A percentile compares a stretch with the other conserved stretches of the same genome.
These are phyloP conservation scores for Grantiella picta DNA, from an alignment of 2,113 vertebrate genomes.

Conservation along the genomic window DNA sequence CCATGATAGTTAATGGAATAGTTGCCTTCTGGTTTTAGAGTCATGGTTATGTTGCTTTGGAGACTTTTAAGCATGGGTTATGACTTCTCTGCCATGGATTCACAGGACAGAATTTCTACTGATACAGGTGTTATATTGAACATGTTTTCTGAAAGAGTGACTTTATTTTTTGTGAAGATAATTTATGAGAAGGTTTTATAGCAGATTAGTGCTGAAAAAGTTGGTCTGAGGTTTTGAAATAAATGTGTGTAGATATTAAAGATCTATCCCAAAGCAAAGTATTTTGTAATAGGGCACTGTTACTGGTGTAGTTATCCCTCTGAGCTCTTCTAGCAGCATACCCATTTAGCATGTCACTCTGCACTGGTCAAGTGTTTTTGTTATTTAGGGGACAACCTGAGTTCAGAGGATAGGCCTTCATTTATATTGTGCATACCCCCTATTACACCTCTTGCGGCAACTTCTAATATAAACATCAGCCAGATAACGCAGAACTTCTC, in stretches of 20 bases:
- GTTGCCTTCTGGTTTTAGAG: conserved; percentile 4
- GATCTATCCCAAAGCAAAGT: not conserved
- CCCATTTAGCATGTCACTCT: not conserved
- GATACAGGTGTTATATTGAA: not conserved
- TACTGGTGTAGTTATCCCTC: not conserved
- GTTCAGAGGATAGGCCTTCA: not conserved
- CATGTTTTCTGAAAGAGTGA: not conserved
- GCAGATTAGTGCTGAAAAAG: not conserved
- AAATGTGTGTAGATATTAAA: not conserved
- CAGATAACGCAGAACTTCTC: not conserved
- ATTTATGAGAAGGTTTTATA: conserved; percentile 54
- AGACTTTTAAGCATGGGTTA: not conserved
- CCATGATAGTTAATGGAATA: not conserved
- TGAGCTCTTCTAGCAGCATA: not conserved
- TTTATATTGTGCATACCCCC: rapidly evolving
- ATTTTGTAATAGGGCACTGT: not conserved
- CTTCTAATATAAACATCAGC: not conserved
- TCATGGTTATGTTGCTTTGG: not conserved
- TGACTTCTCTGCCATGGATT: not conserved
- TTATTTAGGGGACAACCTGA: not conserved
- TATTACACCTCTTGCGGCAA: not conserved
- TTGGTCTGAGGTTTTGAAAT: not conserved
- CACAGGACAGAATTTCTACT: not conserved
- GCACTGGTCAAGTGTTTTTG: not conserved
- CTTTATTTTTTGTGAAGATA: conserved; percentile 58